Evolutionary conservation across 2,797 vertebrate genomes (phyloP), one percentile per base, ranked within the genome.

Genomic region (Gymnoscopelus braueri): DNA sequence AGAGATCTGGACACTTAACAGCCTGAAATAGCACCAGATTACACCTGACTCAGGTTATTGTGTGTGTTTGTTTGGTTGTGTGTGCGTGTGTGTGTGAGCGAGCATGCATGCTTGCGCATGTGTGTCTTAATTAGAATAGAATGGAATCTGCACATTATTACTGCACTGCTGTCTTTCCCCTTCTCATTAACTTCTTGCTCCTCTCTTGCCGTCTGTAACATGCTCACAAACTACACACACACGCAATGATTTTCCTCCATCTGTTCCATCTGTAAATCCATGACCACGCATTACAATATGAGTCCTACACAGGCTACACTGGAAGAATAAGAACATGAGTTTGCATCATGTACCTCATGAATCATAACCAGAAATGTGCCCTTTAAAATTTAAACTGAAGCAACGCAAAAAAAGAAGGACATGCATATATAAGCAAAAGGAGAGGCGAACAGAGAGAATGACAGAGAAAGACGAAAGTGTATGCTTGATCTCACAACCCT

Each of bases 1-100:
- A 80, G 19, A 29, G 74, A 74, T 68, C 86, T 66, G 67, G 11
- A 0, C 54, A 59, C 35, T 72, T 75, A 74, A 81, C 72, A 75
- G 72, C 65, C 23, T 63, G 51, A 70, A 63, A 63, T 52, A 56
- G 61, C 29, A 39, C 56, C 64, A 55, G 51, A 54, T 72, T 64
- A 44, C 50, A 44, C 72, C 23, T 5, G 13, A 23, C 61, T 69
- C 56, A 71, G 54, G 71, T 48, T 24, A 13, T 7, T 1, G 5
- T 5, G 9, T 5, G 23, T 10, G 23, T 19, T 19, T 19, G 19
- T 1, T 19, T 19, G 71, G 50, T 23, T 11, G 9, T 51, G 12
- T 60, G 13, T 65, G 32, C 53, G 60, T 15, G 54, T 0, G 5
- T n/a, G 23, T 23, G 26, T 57, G 5, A 0, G 5, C 3, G 6